Base-by-base conservation (phyloP, 2,797 vertebrate genomes). In the Ambastaia sidthimunki region DNA sequence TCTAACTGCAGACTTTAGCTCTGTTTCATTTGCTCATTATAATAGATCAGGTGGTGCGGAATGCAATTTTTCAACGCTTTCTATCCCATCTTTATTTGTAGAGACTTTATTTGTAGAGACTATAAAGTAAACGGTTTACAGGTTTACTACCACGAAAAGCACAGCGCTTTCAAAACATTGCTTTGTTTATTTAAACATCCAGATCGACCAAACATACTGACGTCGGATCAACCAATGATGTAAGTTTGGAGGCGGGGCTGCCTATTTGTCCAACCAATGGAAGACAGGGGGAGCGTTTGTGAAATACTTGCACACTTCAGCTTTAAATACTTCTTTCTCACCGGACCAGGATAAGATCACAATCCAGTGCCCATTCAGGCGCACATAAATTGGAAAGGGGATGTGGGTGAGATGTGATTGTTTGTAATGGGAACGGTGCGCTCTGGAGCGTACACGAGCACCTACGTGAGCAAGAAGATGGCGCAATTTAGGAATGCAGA, bases 401-500 rank as follows among this genome's bases (percentile, higher is more conserved):
- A 54, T 73, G 62, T 50, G 62, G 25, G 9, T 4, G 25, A 57
- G 47, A 23, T 3, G 23, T 48, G 31, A 69, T 69, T 31, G 47
- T 77, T 52, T 74, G 37, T 28, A 59, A 65, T 69, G 55, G 63
- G 23, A 62, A 62, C 12, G 18, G 54, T 74, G 81, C 34, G 71
- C 44, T 50, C 25, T 60, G 59, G 52, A 70, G 72, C 16, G 48
- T 54, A 65, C 62, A 28, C 28, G 16, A 37, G 71, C 31, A 78
- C 47, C 76, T 37, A 60, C 50, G 28, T 19, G 19, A 67, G 47
- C 19, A n/a, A 62, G 50, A 67, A 41, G 65, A 63, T 72, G 69
- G 28, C 67, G 66, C 74, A 78, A 34, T 76, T 72, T 59, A 78
- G 73, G 57, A 70, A 48, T 47, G 73, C 54, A 71, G 54, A 80